Evolutionary conservation across 1,140 invertebrate species (phyloP).

Genomic region (Antheraea pernyi): DNA sequence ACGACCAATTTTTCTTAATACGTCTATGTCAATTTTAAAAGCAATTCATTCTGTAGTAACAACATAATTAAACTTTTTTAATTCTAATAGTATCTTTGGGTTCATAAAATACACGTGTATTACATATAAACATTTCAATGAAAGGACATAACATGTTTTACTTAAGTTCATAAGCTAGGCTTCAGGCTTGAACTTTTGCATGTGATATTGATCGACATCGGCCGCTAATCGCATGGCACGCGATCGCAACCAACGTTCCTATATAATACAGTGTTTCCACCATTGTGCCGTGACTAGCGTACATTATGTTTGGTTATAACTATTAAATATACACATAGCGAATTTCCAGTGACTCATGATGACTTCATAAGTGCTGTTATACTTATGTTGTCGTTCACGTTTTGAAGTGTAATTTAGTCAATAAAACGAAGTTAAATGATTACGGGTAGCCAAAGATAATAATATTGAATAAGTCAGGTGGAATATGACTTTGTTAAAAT

Average conservation of each 20-base stretch:
- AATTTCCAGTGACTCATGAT: slow-evolving; percentile 12
- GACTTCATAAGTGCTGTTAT: not conserved
- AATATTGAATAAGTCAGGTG: not conserved
- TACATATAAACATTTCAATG: not conserved
- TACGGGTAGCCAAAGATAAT: not conserved
- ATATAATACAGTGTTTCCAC: slow-evolving; percentile 27
- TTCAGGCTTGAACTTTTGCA: slow-evolving; percentile 57
- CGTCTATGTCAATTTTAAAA: too few relatives aligned
- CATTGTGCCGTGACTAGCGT: slow-evolving; percentile 22
- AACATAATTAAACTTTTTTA: not conserved
- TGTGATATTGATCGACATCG: slow-evolving; percentile 67
- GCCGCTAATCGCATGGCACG: slow-evolving; percentile 47
- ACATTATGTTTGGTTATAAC: slow-evolving; percentile 23
- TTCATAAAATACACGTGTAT: not conserved
- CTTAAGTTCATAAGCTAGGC: not conserved
- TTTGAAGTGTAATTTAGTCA: not conserved
- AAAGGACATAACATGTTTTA: not conserved
- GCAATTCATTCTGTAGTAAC: too few relatives aligned
- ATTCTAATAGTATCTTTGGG: not conserved
- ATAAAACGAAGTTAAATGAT: not conserved
- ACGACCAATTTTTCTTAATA: too few relatives aligned
- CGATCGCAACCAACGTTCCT: slow-evolving; percentile 64
- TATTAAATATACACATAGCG: slow-evolving; percentile 27
- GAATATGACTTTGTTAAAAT: not conserved
- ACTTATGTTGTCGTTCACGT: not conserved